These are phyloP conservation scores for Colossoma macropomum DNA, from an alignment of 2,113 vertebrate species.

Conservation along the genomic window DNA sequence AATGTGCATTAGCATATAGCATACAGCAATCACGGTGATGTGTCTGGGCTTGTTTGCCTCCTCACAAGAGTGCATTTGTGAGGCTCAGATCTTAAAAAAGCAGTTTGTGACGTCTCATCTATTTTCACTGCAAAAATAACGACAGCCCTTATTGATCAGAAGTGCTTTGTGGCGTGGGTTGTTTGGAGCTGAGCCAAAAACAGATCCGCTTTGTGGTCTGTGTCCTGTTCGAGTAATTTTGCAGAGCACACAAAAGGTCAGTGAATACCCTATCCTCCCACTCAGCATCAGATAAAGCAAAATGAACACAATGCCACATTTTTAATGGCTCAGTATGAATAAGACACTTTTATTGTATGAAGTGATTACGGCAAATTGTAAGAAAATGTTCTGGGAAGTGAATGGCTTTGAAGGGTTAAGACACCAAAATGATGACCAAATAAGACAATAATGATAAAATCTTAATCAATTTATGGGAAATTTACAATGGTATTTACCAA, in stretches of 20 bases:
- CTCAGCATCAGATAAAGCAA: slow-evolving; percentile 43
- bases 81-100: not conserved
- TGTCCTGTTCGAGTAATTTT: slow-evolving; percentile 23
- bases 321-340: slow-evolving; percentile 50
- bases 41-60: not conserved
- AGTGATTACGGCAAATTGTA: slow-evolving; percentile 28
- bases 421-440: not conserved
- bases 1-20: not conserved
- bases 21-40: not conserved
- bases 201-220: not conserved
- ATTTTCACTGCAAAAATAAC: not conserved
- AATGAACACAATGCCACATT: not conserved
- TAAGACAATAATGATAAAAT: slow-evolving; percentile 15
- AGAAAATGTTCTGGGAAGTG: slow-evolving; percentile 30
- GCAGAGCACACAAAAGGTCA: slow-evolving; percentile 45
- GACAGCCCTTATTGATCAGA: not conserved
- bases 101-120: no score
- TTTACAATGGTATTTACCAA: not conserved
- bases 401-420: slow-evolving; percentile 10
- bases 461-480: slow-evolving; percentile 9
- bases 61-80: not conserved
- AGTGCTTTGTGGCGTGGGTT: not conserved
- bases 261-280: slow-evolving; percentile 57
- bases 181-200: slow-evolving; percentile 2
- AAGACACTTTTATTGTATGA: slow-evolving; percentile 32